Evolutionary conservation across 2,113 vertebrate species (phyloP).

Genomic region (Phylloscopus trochilus): DNA sequence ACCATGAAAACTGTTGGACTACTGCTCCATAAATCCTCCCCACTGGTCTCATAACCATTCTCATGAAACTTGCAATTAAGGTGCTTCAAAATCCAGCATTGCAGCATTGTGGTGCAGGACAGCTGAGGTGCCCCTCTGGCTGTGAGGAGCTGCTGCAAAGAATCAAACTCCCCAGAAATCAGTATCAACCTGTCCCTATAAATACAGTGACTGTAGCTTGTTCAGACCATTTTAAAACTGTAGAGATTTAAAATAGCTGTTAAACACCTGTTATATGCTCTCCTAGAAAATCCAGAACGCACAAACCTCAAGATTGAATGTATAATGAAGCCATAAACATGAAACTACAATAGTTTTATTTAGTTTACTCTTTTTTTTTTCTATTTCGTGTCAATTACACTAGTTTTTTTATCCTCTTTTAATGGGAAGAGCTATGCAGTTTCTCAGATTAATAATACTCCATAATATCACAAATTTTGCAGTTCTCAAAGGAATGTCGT

Average conservation of each 20-base stretch:
- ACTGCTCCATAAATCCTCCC: not conserved
- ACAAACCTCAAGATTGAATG: not conserved
- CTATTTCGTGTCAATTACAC: not conserved
- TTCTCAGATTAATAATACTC: not conserved
- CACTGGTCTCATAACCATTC: rapidly evolving
- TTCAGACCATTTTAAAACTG: not conserved
- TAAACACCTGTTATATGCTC: not conserved
- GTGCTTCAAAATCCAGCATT: not conserved
- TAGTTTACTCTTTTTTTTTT: not conserved
- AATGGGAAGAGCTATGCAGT: not conserved
- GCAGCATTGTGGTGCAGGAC: not conserved
- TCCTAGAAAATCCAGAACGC: not conserved
- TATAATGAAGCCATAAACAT: not conserved
- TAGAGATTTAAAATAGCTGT: not conserved
- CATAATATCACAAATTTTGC: not conserved
- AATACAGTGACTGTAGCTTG: not conserved
- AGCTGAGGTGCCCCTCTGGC: not conserved
- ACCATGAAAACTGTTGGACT: not conserved
- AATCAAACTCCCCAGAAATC: not conserved
- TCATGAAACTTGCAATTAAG: not conserved
- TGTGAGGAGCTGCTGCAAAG: not conserved
- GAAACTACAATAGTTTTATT: not conserved
- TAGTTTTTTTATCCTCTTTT: not conserved
- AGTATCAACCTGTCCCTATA: not conserved
- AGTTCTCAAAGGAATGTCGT: not conserved